Base-by-base conservation (phyloP, 2,113 vertebrate genomes). In the Eubucco bourcierii region DNA sequence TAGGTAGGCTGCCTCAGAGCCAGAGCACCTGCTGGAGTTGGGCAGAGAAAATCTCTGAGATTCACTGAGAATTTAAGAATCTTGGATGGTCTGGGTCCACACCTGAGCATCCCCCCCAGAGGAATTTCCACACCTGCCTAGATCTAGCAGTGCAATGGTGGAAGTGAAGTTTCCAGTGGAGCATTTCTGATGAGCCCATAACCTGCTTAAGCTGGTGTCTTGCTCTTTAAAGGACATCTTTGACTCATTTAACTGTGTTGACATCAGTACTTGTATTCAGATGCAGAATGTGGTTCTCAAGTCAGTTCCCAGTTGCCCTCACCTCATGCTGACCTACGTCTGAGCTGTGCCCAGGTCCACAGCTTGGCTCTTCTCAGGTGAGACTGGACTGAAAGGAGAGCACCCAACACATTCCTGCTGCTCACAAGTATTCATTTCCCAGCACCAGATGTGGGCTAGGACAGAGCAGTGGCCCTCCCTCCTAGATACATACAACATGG, bases 161-260 rank as follows among this genome's bases (percentile, higher is more conserved):
- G 14, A 53, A 37, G 20, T 14, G 41, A 29, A 18, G 44, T 73
- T 60, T 34, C 37, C 85, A 52, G 61, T 17, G 19, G 41, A n/a
- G 18, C 39, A 15, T 71, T 84, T 87, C 59, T 86, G 29, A 52
- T 24, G 52, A 78, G 25, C 15, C 88, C 33, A 13, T 78, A 61
- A 72, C 23, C 28, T 21, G 17, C 64, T 76, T 67, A 66, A 87
- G 39, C 21, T 63, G 50, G 12, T 10, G 0, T 71, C n/a, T 34
- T 61, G 24, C 8, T 79, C 87, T 80, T 73, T 53, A 64, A 75
- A 34, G 53, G 47, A 72, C 58, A 75, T 28, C 13, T 41, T 71
- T 52, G 7, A 27, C 11, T 80, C 0, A 0, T 75, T 78, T 78
- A 46, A 41, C 29, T 34, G 4, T 3, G 1, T 68, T 44, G 21